phyloP scores from a whole-genome alignment of 2,113 vertebrate genomes.

The Lophochroa leadbeateri region DNA sequence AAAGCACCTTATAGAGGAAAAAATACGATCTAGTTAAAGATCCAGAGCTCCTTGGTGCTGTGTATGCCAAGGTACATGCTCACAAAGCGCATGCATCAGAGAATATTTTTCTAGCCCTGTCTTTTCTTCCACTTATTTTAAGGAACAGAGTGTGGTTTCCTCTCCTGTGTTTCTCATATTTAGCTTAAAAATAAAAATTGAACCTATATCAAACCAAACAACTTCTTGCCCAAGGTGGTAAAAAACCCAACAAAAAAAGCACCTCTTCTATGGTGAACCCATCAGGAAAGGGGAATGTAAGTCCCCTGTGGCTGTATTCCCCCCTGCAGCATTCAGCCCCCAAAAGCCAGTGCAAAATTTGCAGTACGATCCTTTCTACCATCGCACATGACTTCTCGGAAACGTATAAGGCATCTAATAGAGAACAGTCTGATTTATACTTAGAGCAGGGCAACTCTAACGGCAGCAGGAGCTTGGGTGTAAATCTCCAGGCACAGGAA shows the following conservation, averaged over 20 bases:
- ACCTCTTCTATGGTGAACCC: background rate
- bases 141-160: conserved; percentile 15
- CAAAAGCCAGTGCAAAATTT: background rate
- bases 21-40: background rate
- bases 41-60: background rate
- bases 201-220: conserved; percentile 21
- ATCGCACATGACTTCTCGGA: background rate
- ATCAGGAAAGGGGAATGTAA: background rate
- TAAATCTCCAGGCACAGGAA: conserved; percentile 6
- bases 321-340: background rate
- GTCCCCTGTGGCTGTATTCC: background rate
- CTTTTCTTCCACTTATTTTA: conserved; percentile 29
- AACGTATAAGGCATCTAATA: background rate
- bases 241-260: background rate
- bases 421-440: conserved; percentile 5
- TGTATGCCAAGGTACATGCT: background rate
- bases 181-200: conserved; percentile 35
- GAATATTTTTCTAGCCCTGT: background rate
- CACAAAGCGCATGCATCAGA: background rate
- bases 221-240: background rate
- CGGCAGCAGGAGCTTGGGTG: background rate
- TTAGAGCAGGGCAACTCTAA: background rate
- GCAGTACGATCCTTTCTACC: background rate
- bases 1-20: background rate
- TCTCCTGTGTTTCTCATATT: conserved; percentile 4